These are phyloP conservation scores for Heteromurus nitidus DNA, from an alignment of 2,888 invertebrate genomes.

Conservation along the genomic window DNA sequence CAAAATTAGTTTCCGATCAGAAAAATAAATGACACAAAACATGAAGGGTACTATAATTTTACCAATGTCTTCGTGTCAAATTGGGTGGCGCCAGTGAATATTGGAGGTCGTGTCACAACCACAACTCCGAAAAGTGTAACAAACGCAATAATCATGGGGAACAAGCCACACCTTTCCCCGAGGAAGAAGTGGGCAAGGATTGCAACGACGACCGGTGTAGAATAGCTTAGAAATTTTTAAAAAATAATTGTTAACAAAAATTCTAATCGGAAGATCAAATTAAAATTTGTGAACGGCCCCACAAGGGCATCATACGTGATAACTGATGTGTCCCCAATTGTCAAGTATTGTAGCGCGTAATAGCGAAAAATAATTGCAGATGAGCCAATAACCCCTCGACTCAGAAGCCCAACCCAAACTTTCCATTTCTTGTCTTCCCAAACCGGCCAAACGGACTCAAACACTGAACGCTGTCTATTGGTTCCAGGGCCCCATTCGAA, in stretches of 20 bases:
- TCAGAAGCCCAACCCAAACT: slow-evolving; percentile 64
- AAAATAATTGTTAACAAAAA: slow-evolving; percentile 71
- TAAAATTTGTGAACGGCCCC: slow-evolving; percentile 71
- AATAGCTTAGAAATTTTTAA: slow-evolving; percentile 71
- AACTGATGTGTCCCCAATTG: no score
- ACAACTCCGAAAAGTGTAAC: slow-evolving; percentile 67
- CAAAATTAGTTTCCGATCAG: not conserved
- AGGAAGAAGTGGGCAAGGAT: slow-evolving; percentile 72
- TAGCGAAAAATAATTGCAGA: not conserved
- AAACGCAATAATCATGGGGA: slow-evolving; percentile 67
- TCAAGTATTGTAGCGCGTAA: not conserved
- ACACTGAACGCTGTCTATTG: slow-evolving; percentile 58
- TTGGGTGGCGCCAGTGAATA: slow-evolving; percentile 68
- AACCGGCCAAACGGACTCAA: slow-evolving; percentile 66
- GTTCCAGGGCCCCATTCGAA: slow-evolving; percentile 59
- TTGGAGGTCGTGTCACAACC: slow-evolving; percentile 68
- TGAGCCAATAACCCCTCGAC: slow-evolving; percentile 46
- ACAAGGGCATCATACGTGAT: no score
- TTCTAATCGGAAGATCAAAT: slow-evolving; percentile 70
- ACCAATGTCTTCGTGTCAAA: slow-evolving; percentile 69
- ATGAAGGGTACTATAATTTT: not conserved
- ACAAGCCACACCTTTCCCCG: slow-evolving; percentile 68
- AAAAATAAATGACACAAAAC: no score
- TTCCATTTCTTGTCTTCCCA: slow-evolving; percentile 65
- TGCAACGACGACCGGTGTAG: slow-evolving; percentile 70